Conservation (phyloP, 2,888 invertebrate species). For the Mayetiola destructor region DNA sequence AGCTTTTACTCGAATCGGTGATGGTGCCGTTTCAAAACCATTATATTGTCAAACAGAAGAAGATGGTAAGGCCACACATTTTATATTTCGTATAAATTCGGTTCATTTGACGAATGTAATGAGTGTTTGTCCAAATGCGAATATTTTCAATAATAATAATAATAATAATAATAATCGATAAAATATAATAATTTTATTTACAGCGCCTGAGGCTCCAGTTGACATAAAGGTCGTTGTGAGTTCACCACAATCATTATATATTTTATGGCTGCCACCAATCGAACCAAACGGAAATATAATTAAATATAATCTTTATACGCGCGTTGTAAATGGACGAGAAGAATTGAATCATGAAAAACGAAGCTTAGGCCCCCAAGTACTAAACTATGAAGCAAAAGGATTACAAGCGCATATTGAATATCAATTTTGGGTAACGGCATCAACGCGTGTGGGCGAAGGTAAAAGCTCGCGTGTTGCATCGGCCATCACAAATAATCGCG, state of each 20-base stretch:
- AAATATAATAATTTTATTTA: neutral
- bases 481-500: slow-evolving; percentile 48
- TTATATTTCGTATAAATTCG: no score
- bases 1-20: slow-evolving; percentile 64
- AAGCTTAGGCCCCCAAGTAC: slow-evolving; percentile 47
- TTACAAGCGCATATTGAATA: slow-evolving; percentile 56
- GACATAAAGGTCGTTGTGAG: slow-evolving; percentile 67
- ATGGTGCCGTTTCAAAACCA: slow-evolving; percentile 52
- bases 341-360: slow-evolving; percentile 54
- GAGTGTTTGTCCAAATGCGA: no score
- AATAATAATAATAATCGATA: neutral
- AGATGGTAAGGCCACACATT: slow-evolving; percentile 42
- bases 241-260: slow-evolving; percentile 55
- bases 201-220: slow-evolving; percentile 64
- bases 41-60: slow-evolving; percentile 63
- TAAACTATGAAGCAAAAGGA: slow-evolving; percentile 50
- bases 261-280: slow-evolving; percentile 62
- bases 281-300: slow-evolving; percentile 63
- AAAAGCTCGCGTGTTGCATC: slow-evolving; percentile 53
- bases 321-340: slow-evolving; percentile 50
- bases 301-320: slow-evolving; percentile 57
- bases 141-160: no score
- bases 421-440: slow-evolving; percentile 66
- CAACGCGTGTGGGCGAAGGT: slow-evolving; percentile 62
- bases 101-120: no score